Percentiles rank a stretch among this genome's conserved stretches.
phyloP scores from a whole-genome alignment of 2,888 invertebrate genomes.

The Agrochola circellaris region DNA sequence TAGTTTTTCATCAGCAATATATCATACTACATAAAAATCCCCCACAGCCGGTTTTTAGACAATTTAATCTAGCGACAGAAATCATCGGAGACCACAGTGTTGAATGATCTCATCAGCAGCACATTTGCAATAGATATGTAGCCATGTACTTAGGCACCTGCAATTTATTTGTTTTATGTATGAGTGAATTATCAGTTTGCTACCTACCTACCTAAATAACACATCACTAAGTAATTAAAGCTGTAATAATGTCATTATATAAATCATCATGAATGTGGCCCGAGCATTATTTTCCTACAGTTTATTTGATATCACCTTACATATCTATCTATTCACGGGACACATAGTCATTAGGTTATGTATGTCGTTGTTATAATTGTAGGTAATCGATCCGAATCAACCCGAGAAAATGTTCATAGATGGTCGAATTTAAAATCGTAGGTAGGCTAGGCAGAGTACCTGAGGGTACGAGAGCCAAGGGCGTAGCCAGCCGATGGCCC shows the following conservation, averaged over 20 bases:
- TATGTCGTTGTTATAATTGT: too few relatives aligned
- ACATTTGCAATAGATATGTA: not conserved
- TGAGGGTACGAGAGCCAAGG: too few relatives aligned
- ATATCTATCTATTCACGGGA: too few relatives aligned
- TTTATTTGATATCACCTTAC: too few relatives aligned
- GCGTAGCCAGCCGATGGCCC: too few relatives aligned
- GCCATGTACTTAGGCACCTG: not conserved
- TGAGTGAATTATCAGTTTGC: conserved; percentile 3
- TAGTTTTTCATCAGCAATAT: not conserved
- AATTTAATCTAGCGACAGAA: conserved; percentile 1
- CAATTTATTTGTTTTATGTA: not conserved
- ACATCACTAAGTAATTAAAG: not conserved
- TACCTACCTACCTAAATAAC: not conserved
- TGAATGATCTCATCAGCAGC: conserved; percentile 27
- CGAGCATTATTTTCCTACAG: not conserved
- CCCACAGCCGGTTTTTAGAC: conserved; percentile 2
- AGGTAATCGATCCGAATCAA: too few relatives aligned
- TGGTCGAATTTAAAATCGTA: too few relatives aligned
- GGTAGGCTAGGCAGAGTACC: too few relatives aligned
- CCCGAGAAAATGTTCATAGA: not conserved
- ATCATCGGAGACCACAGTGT: not conserved
- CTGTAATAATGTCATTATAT: too few relatives aligned
- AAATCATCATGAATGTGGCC: conserved; percentile 5
- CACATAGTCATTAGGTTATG: too few relatives aligned
- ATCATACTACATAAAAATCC: not conserved